Percentiles rank a stretch among this genome's conserved stretches.
Conservation (phyloP, 1,140 invertebrate species). For the Heterodera carotae region DNA sequence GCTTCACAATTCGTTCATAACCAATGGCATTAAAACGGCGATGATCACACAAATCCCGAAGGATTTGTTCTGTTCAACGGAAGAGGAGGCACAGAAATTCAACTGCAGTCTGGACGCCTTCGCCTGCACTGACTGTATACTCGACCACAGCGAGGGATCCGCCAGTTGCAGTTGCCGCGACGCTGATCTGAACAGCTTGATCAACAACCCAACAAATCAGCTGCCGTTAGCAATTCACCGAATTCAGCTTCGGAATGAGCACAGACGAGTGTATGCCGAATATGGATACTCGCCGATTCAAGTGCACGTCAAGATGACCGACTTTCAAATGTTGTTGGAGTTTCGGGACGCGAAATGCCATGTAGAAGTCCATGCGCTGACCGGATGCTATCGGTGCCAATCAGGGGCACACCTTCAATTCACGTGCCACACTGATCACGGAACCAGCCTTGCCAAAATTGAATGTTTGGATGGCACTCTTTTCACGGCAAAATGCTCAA, state of each 20-base stretch:
- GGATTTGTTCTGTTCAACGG: neutral
- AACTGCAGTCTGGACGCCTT: neutral
- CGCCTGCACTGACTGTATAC: neutral
- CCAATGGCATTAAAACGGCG: too few species aligned
- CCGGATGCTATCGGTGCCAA: neutral
- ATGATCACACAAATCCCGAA: neutral
- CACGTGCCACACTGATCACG: neutral
- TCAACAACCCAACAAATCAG: neutral
- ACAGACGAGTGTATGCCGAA: neutral
- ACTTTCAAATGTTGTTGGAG: neutral
- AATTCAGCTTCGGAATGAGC: neutral
- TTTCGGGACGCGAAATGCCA: slow-evolving; percentile 5
- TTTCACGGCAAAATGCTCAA: neutral
- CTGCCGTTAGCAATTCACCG: neutral
- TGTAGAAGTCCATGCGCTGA: neutral
- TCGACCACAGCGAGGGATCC: neutral
- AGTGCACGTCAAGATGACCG: neutral
- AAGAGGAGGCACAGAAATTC: neutral
- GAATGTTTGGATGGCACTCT: neutral
- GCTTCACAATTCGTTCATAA: neutral
- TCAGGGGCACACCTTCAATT: neutral
- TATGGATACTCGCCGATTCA: neutral
- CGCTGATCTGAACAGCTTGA: neutral
- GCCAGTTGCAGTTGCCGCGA: neutral
- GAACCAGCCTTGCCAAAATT: neutral